Evolutionary conservation across 2,888 invertebrate species (phyloP).

Genomic region (Epinotia bilunana): DNA sequence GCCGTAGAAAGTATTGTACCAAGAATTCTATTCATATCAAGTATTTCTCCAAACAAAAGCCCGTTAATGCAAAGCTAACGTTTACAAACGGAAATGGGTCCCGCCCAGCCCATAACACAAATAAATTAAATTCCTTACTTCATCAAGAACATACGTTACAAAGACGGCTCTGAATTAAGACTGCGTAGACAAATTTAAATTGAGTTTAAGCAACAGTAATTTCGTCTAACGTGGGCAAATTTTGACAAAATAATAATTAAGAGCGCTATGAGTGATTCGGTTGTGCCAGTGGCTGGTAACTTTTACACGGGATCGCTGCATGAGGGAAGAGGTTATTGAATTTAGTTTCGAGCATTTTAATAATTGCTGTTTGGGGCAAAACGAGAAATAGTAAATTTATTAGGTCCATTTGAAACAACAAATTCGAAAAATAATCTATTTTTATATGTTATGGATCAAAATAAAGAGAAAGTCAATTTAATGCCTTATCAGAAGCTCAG

Average conservation of each 20-base stretch:
- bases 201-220: constrained; percentile 75
- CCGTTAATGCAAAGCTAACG: constrained; percentile 24
- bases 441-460: background rate
- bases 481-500: no score
- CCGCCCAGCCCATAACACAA: constrained; percentile 58
- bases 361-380: background rate
- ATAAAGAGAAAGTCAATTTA: no score
- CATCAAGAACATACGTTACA: constrained; percentile 54
- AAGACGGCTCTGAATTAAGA: constrained; percentile 62
- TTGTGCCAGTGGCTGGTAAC: constrained; percentile 14
- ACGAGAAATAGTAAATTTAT: background rate
- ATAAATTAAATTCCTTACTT: constrained; percentile 66
- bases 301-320: background rate
- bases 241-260: constrained; percentile 76
- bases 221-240: constrained; percentile 59
- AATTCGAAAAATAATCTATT: background rate
- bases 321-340: constrained; percentile 30
- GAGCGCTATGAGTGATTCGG: constrained; percentile 51
- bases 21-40: constrained; percentile 14
- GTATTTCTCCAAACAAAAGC: background rate
- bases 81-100: constrained; percentile 26
- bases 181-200: constrained; percentile 74
- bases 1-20: background rate
- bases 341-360: background rate
- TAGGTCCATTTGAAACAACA: background rate